Evolutionary conservation across 2,113 vertebrate genomes (phyloP).

Genomic region (Sigmodon hispidus): DNA sequence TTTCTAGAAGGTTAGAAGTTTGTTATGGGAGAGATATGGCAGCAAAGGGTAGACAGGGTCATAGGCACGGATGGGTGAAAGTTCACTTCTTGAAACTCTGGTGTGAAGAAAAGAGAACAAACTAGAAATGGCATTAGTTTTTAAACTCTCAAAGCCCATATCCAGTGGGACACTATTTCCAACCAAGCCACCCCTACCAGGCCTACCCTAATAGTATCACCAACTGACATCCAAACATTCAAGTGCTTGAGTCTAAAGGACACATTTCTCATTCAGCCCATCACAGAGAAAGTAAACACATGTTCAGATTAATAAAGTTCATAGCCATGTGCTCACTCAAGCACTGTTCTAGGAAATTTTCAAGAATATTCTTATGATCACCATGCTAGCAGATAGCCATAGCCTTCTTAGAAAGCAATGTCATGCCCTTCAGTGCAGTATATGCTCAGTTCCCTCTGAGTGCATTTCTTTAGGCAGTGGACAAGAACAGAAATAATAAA

Average conservation of each 20-base stretch:
- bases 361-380: neutral
- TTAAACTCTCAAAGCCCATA: neutral
- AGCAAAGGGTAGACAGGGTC: no score
- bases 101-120: neutral
- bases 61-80: neutral
- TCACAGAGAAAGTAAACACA: neutral
- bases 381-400: neutral
- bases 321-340: neutral
- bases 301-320: neutral
- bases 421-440: neutral
- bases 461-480: neutral
- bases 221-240: neutral
- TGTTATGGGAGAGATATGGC: neutral
- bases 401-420: neutral
- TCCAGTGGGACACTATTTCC: neutral
- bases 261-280: neutral
- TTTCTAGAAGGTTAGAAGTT: neutral
- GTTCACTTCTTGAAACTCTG: neutral
- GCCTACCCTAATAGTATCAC: neutral
- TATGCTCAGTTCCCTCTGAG: neutral
- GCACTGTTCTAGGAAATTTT: neutral
- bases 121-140: neutral
- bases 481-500: slow-evolving; percentile 29
- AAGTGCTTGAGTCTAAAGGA: neutral
- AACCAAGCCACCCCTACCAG: no score